phyloP scores from a whole-genome alignment of 2,797 vertebrate species.

The Myioborus melanocephalus region DNA sequence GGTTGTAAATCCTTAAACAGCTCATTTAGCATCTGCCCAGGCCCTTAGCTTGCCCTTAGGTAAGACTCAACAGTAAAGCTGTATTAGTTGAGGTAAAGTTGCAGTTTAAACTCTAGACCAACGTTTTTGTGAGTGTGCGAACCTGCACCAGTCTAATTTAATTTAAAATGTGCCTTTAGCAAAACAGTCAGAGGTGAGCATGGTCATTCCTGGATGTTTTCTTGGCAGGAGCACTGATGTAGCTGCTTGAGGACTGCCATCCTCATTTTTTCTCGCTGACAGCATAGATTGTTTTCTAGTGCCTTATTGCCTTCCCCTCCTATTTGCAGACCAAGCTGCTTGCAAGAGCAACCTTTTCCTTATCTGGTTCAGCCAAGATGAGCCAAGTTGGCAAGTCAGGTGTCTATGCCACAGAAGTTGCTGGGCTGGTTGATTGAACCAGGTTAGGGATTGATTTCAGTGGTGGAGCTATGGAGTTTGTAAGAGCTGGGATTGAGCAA shows the following conservation, averaged over 20 bases:
- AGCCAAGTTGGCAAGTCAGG: not conserved
- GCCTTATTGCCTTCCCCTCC: not conserved
- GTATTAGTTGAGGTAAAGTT: not conserved
- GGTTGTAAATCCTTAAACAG: not conserved
- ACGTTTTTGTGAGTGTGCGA: accelerated
- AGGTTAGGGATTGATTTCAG: not conserved
- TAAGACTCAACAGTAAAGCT: not conserved
- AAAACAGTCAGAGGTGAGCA: not conserved
- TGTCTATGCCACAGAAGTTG: not conserved
- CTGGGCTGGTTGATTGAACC: not conserved
- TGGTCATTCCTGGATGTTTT: not conserved
- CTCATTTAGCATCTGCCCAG: not conserved
- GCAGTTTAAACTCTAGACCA: not conserved
- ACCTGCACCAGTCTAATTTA: not conserved
- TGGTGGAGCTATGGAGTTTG: not conserved
- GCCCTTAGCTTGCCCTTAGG: not conserved
- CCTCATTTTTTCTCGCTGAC: not conserved
- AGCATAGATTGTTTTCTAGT: not conserved
- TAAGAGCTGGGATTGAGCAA: not conserved
- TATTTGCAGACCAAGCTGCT: not conserved
- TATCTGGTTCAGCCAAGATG: not conserved
- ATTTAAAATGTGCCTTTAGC: not conserved
- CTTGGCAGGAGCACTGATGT: not conserved
- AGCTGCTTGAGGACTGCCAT: not conserved
- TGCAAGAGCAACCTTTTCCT: not conserved